Evolutionary conservation across 2,797 vertebrate genomes (phyloP), one percentile per base, ranked within the genome.

Genomic region (Coluber constrictor): DNA sequence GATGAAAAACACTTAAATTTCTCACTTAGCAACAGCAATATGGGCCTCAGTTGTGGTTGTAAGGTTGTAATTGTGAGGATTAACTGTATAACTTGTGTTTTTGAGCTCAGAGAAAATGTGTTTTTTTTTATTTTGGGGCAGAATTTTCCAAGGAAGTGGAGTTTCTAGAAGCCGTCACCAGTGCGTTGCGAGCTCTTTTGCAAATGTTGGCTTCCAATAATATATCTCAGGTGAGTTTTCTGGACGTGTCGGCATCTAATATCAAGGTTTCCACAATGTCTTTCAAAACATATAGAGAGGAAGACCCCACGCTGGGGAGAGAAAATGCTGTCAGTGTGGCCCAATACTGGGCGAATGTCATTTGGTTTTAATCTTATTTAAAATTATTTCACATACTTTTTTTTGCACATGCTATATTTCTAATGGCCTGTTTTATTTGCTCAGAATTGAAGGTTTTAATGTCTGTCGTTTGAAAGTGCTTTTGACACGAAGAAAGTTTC

Each of bases 141-240:
- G 99, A 99, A 94, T 97, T 99, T 63, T 97, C 98, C 90, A 98
- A 98, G 96, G 98, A 98, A 54, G 97, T 98, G 90, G 99, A 99
- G 96, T 99, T 99, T 96, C 97, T 99, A 25, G 99, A 99, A 97
- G 99, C 99, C 0, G 97, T 99, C 94, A 99, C 98, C 94, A 98
- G 99, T 4, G 99, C 99, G 92, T 97, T 99, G 96, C 98, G 99
- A n/a, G 99, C 99, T 92, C 98, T 99, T 51, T 96, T 99, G 90
- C 98, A 99, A 97, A 99, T 98, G 93, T 98, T 99, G 96, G 98
- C 99, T 57, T 98, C 98, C 92, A 98, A 98, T 97, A 99, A 98
- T 95, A 98, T 99, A 96, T 95, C 99, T 57, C 99, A 99, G 98
- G 99, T 99, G 97, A 97, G 96, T 92, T n/a, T 57, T 92, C 93